phyloP scores from a whole-genome alignment of 2,888 invertebrate genomes.

The Seira sanloemensis region DNA sequence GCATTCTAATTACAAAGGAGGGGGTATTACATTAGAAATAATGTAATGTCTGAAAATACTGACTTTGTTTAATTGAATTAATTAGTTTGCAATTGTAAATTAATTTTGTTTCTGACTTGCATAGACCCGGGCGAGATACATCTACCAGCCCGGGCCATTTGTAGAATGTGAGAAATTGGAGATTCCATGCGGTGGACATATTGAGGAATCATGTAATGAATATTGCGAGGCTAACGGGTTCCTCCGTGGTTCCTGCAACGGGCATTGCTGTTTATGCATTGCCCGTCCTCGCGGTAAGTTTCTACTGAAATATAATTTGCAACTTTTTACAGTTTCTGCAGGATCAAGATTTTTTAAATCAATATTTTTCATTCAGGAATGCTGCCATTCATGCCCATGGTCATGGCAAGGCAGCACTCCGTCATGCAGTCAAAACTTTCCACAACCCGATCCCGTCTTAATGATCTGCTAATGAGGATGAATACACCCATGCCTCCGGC shows the following conservation, averaged over 20 bases:
- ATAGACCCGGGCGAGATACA: slow-evolving; percentile 62
- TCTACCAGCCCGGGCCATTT: slow-evolving; percentile 61
- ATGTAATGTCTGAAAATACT: no score
- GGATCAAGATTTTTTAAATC: no score
- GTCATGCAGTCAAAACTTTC: slow-evolving; percentile 1
- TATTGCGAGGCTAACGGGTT: slow-evolving; percentile 53
- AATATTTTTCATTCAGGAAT: slow-evolving; percentile 25
- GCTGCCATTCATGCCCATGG: slow-evolving; percentile 26
- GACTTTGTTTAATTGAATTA: no score
- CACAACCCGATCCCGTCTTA: background rate
- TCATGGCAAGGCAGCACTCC: slow-evolving; percentile 37
- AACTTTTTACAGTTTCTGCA: no score
- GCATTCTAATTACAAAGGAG: no score
- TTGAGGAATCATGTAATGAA: slow-evolving; percentile 46
- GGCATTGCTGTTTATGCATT: slow-evolving; percentile 57
- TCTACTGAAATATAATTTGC: no score
- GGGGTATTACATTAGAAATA: no score
- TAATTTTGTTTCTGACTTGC: background rate
- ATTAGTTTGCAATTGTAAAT: no score
- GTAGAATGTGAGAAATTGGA: slow-evolving; percentile 47
- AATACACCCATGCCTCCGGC: background rate
- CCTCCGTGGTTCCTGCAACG: slow-evolving; percentile 37
- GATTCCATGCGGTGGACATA: slow-evolving; percentile 60
- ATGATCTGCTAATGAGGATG: background rate
- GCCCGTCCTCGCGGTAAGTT: slow-evolving; percentile 47